Conservation (phyloP, 2,797 vertebrate species). For the Acropternis orthonyx region DNA sequence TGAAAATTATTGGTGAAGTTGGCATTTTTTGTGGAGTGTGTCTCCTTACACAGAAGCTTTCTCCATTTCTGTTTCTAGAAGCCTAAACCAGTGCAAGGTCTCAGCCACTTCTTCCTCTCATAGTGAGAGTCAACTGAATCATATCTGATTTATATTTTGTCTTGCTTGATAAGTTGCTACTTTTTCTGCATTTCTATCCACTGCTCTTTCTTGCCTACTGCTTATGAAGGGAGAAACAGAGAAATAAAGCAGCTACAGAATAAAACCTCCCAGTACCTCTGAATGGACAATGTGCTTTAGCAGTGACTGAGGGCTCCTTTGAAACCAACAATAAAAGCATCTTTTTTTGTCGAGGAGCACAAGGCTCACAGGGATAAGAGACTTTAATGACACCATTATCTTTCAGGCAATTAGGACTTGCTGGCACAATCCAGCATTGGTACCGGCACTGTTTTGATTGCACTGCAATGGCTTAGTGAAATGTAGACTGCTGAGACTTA, state of each 20-base stretch:
- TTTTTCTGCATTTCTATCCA: neutral
- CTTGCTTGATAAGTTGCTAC: neutral
- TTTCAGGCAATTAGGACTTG: slow-evolving; percentile 39
- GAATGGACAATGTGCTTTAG: slow-evolving; percentile 36
- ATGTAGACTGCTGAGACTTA: neutral
- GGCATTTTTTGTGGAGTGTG: neutral
- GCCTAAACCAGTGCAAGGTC: neutral
- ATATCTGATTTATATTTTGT: neutral
- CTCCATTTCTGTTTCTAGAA: neutral
- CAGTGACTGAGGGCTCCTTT: slow-evolving; percentile 42
- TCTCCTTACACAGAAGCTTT: neutral
- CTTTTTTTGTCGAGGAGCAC: slow-evolving; percentile 26
- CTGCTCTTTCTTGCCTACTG: neutral
- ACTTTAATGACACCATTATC: slow-evolving; percentile 65
- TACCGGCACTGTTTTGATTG: neutral
- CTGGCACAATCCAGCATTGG: neutral
- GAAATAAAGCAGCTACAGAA: slow-evolving; percentile 9
- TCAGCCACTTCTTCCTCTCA: neutral
- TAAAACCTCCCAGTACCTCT: neutral
- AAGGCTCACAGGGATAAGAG: slow-evolving; percentile 28
- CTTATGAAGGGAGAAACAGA: neutral
- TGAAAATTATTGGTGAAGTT: neutral
- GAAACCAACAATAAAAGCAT: slow-evolving; percentile 52
- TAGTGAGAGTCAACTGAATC: neutral
- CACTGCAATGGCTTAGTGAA: slow-evolving; percentile 1